Percentiles rank a stretch among this genome's conserved stretches.
These are phyloP conservation scores for Nixonia krombeini DNA, from an alignment of 1,140 invertebrate genomes.

Conservation along the genomic window DNA sequence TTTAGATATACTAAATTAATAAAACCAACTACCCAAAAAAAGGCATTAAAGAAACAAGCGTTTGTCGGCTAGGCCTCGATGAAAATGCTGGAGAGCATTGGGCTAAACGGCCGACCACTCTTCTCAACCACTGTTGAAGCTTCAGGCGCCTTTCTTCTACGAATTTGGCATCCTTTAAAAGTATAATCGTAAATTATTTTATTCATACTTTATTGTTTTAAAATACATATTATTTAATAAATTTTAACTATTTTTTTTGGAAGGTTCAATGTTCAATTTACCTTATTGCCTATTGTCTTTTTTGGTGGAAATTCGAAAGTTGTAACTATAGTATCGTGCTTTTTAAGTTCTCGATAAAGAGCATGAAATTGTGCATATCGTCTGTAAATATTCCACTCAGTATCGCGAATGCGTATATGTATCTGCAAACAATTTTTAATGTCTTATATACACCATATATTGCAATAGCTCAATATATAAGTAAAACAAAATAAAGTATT, in stretches of 20 bases:
- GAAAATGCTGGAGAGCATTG: slow-evolving; percentile 80
- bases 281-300: slow-evolving; percentile 91
- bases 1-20: not conserved
- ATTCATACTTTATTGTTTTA: no score
- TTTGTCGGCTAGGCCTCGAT: slow-evolving; percentile 78
- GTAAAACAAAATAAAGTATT: no score
- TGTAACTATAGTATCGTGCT: slow-evolving; percentile 82
- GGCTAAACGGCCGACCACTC: slow-evolving; percentile 79
- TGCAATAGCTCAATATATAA: no score
- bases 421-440: no score
- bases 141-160: slow-evolving; percentile 84
- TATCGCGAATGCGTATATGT: slow-evolving; percentile 86
- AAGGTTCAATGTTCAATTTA: no score
- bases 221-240: no score
- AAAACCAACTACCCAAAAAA: slow-evolving; percentile 91
- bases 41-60: slow-evolving; percentile 80
- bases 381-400: slow-evolving; percentile 95
- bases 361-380: slow-evolving; percentile 92
- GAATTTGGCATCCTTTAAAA: slow-evolving; percentile 82
- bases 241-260: no score
- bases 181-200: no score
- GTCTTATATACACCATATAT: no score
- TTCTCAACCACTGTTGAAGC: slow-evolving; percentile 84
- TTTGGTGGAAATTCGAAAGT: slow-evolving; percentile 95
- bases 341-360: slow-evolving; percentile 85